Evolutionary conservation across 2,797 vertebrate species (phyloP), one percentile per base, ranked within the genome.

Genomic region (Phrynocephalus guinanensis): DNA sequence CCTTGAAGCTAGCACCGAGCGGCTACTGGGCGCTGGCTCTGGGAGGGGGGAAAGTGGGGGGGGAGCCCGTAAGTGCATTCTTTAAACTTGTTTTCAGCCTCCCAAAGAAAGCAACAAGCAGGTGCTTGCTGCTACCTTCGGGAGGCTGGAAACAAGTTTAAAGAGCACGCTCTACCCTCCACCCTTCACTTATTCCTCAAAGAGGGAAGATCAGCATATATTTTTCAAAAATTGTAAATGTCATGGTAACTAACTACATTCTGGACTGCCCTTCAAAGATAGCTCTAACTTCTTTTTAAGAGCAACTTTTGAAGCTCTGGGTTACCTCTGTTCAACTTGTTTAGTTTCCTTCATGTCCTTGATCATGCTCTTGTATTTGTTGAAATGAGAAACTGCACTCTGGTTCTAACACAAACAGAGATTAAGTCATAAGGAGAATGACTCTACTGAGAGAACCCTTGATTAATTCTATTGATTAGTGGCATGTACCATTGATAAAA

Each of bases 351-450:
- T 38, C 79, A 26, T 84, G 68, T 26, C 83, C 76, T 84, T 88
- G 77, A 52, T 33, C 2, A 15, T 52, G 66, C 84, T 3, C 9
- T 4, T 86, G 76, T 73, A 66, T 20, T 68, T 86, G 1, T 0
- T 84, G 78, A 88, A 90, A 89, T 90, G 11, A 83, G 86, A 68
- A 87, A 66, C 18, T 6, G 50, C 20, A 13, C 8, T 38, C 1
- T 93, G n/a, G 8, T 56, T 87, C n/a, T 80, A 87, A 79, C 20
- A 33, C 18, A 24, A 88, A 88, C 60, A 91, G 82, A 0, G 1
- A 79, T 76, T 33, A 81, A 3, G 72, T 1, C 30, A 44, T 56
- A 9, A 90, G 88, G 84, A 80, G n/a, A 85, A 85, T 77, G 72
- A 76, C 15, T 56, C 0, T 76, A 86, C 26, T 84, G 20, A 87